phyloP scores from a whole-genome alignment of 1,140 invertebrate species.

The Brachionus rotundiformis region DNA sequence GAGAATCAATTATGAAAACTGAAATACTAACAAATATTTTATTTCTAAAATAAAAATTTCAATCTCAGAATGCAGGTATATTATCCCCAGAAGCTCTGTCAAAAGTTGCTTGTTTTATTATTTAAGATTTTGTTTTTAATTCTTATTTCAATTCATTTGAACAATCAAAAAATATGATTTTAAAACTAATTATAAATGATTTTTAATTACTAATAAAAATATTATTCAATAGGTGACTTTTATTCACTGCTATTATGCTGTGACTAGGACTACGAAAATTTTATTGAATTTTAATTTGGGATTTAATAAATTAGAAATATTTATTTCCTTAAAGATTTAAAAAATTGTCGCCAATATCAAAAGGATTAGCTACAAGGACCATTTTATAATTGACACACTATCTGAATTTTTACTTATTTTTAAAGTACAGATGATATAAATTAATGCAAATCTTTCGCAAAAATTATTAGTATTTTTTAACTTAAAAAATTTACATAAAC shows the following conservation, averaged over 20 bases:
- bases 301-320: background rate
- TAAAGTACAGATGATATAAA: no score
- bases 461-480: no score
- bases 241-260: background rate
- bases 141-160: constrained; percentile 15
- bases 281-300: background rate
- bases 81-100: constrained; percentile 34
- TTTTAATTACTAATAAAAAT: background rate
- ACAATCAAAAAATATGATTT: background rate
- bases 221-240: constrained; percentile 20
- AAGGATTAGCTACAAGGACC: background rate
- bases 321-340: background rate
- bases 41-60: background rate
- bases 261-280: constrained; percentile 15
- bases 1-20: background rate
- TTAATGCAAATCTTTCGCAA: no score
- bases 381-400: background rate
- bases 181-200: background rate
- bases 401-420: no score
- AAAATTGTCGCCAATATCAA: background rate
- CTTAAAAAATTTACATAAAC: no score
- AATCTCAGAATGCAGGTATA: constrained; percentile 5
- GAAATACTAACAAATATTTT: background rate
- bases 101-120: background rate
- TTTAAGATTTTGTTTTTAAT: background rate